Evolutionary conservation across 2,888 invertebrate species (phyloP).

Genomic region (Chloroclysta siterata): DNA sequence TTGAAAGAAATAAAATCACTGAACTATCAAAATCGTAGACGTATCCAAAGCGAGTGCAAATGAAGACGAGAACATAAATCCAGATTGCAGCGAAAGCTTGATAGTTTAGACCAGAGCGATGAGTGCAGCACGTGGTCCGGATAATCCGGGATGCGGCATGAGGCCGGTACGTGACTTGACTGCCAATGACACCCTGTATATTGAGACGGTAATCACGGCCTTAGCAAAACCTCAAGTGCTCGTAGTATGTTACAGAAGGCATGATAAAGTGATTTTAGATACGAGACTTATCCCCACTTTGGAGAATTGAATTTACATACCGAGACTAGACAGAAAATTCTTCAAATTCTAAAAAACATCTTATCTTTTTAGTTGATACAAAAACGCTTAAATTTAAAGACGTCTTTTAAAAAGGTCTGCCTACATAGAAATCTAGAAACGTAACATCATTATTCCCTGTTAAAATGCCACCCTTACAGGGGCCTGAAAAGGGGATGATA

Average conservation of each 20-base stretch:
- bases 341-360: too few relatives aligned
- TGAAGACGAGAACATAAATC: slow-evolving; percentile 31
- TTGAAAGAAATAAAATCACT: too few relatives aligned
- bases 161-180: slow-evolving; percentile 65
- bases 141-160: slow-evolving; percentile 45
- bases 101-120: slow-evolving; percentile 26
- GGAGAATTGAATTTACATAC: slow-evolving; percentile 20
- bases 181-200: slow-evolving; percentile 59
- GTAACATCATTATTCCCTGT: slow-evolving; percentile 67
- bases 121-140: slow-evolving; percentile 34
- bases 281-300: slow-evolving; percentile 17
- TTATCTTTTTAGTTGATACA: too few relatives aligned
- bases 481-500: slow-evolving; percentile 59
- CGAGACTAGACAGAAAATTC: background rate
- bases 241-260: slow-evolving; percentile 25
- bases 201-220: slow-evolving; percentile 61
- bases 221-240: slow-evolving; percentile 33
- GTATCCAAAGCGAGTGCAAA: slow-evolving; percentile 25
- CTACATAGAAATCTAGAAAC: slow-evolving; percentile 31
- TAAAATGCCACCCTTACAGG: slow-evolving; percentile 61
- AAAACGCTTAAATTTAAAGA: too few relatives aligned
- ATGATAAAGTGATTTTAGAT: slow-evolving; percentile 25
- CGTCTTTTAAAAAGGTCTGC: slow-evolving; percentile 1
- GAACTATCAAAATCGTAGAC: background rate
- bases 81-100: slow-evolving; percentile 33